Base-by-base conservation (phyloP, 2,113 vertebrate species). In the Ochotona curzoniae region DNA sequence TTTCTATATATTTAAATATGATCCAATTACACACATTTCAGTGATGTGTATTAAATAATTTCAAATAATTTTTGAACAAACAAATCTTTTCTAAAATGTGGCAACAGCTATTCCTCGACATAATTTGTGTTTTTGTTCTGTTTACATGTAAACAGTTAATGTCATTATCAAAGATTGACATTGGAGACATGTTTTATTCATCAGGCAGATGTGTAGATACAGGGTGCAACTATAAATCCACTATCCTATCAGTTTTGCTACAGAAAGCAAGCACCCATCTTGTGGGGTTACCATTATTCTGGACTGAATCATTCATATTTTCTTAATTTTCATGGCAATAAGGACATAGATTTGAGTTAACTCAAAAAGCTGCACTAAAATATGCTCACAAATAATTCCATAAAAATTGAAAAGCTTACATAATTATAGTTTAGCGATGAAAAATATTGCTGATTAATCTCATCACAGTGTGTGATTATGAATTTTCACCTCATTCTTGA, bases 1-100 rank as follows among this genome's bases (percentile, higher is more conserved):
- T 89, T 88, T 82, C 75, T 35, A 66, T 28, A 74, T 51, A 74
- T 93, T 79, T 90, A 88, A 71, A 64, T 63, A 57, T 38, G 67
- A 88, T 88, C 44, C 78, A 38, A 85, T 64, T 66, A 26, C 89
- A 60, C 17, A 15, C 54, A 67, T 30, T 78, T 90, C 26, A 79
- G 28, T 79, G 60, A 69, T 54, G 25, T 7, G 66, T 73, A 7
- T 13, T 76, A 26, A 94, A 44, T 23, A 80, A 87, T 70, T 28
- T 89, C 66, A 81, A 66, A 83, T 28, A 64, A 49, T 23, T 66
- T 69, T 81, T 44, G 6, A 61, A 80, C 44, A 93, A 88, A 90
- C 60, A 54, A 38, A 32, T 80, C n/a, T 73, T 73, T 83, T 90
- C 92, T 49, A 13, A 89, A 44, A 70, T 66, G 17, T 49, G 10